Conservation (phyloP, 2,113 vertebrate species). For the Labeo rohita region DNA sequence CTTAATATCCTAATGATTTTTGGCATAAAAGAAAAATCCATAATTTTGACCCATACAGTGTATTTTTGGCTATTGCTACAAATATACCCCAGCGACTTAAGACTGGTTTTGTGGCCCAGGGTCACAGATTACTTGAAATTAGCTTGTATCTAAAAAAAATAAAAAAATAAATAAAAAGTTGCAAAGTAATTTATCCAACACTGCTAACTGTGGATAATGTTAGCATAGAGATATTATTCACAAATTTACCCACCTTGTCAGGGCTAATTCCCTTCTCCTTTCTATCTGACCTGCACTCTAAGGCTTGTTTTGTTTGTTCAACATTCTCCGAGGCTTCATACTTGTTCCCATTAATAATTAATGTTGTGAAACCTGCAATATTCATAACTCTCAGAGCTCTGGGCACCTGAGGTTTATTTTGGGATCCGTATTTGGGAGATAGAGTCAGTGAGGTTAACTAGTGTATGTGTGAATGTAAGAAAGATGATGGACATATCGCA, state of each 20-base stretch:
- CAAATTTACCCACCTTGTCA: neutral
- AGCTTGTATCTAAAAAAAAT: neutral
- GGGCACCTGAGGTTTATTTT: conserved; percentile 68
- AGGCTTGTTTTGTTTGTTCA: conserved; percentile 67
- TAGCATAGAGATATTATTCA: neutral
- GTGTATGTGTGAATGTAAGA: conserved; percentile 40
- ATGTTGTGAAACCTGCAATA: conserved; percentile 72
- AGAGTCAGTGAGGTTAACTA: conserved; percentile 59
- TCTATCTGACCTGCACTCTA: conserved; percentile 65
- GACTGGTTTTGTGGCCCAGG: no score
- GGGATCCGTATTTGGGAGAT: conserved; percentile 68
- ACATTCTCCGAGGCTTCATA: conserved; percentile 70
- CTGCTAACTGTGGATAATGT: neutral
- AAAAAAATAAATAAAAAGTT: no score
- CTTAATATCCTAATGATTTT: no score
- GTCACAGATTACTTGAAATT: no score
- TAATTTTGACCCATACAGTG: no score
- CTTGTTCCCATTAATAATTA: conserved; percentile 80
- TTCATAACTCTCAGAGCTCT: conserved; percentile 70
- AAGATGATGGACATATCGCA: conserved; percentile 22
- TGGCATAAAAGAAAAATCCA: no score
- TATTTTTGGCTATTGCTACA: no score
- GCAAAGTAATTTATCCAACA: neutral
- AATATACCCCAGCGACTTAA: no score
- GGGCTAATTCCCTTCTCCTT: conserved; percentile 41